These are phyloP conservation scores for Aleiodes testaceus DNA, from an alignment of 2,888 invertebrate genomes.

Conservation along the genomic window DNA sequence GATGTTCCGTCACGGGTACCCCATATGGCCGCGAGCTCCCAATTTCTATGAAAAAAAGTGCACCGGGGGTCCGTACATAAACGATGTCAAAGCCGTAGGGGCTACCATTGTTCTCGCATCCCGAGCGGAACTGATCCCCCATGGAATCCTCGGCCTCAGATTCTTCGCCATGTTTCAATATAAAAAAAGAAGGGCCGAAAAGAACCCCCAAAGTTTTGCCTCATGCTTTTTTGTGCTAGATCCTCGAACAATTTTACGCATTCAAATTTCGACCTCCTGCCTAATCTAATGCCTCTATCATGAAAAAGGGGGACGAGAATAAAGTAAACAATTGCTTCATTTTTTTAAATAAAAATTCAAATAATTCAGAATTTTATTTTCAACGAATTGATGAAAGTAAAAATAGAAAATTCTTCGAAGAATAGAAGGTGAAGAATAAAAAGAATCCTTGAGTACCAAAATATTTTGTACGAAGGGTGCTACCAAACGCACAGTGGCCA, in stretches of 20 bases:
- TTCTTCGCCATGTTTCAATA: slow-evolving; percentile 38
- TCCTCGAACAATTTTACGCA: slow-evolving; percentile 15
- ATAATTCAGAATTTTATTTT: too few relatives aligned
- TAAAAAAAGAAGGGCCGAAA: not conserved
- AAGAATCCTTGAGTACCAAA: slow-evolving; percentile 64
- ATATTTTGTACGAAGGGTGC: slow-evolving; percentile 62
- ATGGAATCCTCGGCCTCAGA: slow-evolving; percentile 54
- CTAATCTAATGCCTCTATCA: slow-evolving; percentile 10
- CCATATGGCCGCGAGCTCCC: slow-evolving; percentile 53
- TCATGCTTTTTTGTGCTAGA: not conserved
- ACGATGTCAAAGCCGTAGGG: slow-evolving; percentile 63
- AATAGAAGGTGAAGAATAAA: slow-evolving; percentile 28
- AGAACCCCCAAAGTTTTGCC: slow-evolving; percentile 6
- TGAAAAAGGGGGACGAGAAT: too few relatives aligned
- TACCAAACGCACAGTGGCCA: slow-evolving; percentile 44
- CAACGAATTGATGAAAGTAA: not conserved
- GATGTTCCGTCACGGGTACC: slow-evolving; percentile 68
- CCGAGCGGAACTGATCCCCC: slow-evolving; percentile 58
- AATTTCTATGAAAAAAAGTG: slow-evolving; percentile 60
- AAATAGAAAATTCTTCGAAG: not conserved
- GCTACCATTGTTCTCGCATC: slow-evolving; percentile 43
- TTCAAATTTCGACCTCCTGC: slow-evolving; percentile 12
- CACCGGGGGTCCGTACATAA: slow-evolving; percentile 66
- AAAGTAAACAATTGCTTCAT: too few relatives aligned
- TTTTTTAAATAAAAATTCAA: too few relatives aligned